phyloP scores from a whole-genome alignment of 2,797 vertebrate genomes.

The Phalanger gymnotis region DNA sequence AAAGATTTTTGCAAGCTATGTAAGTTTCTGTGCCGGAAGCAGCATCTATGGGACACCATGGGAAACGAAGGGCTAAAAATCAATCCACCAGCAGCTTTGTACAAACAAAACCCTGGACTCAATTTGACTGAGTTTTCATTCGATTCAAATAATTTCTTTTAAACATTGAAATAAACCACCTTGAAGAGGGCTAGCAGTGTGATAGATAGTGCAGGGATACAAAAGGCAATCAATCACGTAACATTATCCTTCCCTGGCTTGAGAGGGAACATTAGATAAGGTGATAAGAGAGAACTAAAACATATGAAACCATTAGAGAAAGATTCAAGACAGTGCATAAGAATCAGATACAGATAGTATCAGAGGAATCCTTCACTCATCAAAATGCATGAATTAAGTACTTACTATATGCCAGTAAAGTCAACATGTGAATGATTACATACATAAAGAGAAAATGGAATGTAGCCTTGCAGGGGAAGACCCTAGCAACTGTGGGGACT shows the following conservation, averaged over 20 bases:
- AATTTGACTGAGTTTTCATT: background rate
- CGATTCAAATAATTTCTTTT: background rate
- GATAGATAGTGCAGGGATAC: background rate
- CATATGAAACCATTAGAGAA: background rate
- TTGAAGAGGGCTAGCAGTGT: background rate
- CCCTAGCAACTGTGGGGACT: background rate
- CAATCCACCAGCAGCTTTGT: background rate
- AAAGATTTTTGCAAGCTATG: slow-evolving; percentile 92
- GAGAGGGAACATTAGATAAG: background rate
- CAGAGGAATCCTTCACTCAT: background rate
- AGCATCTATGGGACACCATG: background rate
- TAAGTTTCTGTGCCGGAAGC: slow-evolving; percentile 82
- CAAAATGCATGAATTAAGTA: background rate
- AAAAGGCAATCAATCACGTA: background rate
- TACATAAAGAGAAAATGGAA: background rate
- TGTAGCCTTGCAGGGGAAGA: too few species aligned
- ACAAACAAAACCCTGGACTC: background rate
- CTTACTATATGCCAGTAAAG: background rate
- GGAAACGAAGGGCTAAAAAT: too few species aligned
- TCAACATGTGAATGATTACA: background rate
- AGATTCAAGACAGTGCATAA: background rate
- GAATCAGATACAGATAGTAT: background rate
- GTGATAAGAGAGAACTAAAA: background rate
- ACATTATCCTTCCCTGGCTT: background rate
- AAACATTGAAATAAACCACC: background rate